A percentile compares a stretch with the other conserved stretches of the same genome.
These are phyloP conservation scores for Linurgus olivaceus DNA, from an alignment of 2,797 vertebrate species.

Conservation along the genomic window DNA sequence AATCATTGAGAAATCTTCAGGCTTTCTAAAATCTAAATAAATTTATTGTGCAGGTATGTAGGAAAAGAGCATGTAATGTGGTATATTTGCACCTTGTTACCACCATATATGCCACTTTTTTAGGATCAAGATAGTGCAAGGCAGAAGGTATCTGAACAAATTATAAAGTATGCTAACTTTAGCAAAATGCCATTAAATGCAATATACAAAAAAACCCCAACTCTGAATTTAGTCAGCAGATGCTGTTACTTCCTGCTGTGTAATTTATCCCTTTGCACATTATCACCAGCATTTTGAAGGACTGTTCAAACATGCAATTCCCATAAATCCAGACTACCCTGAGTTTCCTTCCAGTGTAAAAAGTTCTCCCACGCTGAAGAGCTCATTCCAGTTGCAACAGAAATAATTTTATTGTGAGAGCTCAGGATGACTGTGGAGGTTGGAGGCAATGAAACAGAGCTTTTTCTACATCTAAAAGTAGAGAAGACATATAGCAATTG, in stretches of 20 bases:
- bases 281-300: not conserved
- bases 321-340: not conserved
- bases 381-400: not conserved
- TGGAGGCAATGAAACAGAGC: not conserved
- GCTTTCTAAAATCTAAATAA: not conserved
- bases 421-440: not conserved
- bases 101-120: not conserved
- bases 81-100: not conserved
- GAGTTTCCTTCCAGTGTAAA: not conserved
- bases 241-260: not conserved
- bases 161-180: not conserved
- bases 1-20: not conserved
- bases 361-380: not conserved
- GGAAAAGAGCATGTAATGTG: not conserved
- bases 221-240: not conserved
- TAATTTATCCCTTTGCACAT: not conserved
- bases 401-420: not conserved
- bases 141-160: not conserved
- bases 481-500: not conserved
- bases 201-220: rapidly evolving
- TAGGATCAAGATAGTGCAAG: not conserved
- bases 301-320: not conserved
- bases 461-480: not conserved
- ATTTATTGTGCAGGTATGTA: not conserved
- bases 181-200: not conserved